Conservation (phyloP, 2,888 invertebrate genomes). For the Drosophila neotestacea region DNA sequence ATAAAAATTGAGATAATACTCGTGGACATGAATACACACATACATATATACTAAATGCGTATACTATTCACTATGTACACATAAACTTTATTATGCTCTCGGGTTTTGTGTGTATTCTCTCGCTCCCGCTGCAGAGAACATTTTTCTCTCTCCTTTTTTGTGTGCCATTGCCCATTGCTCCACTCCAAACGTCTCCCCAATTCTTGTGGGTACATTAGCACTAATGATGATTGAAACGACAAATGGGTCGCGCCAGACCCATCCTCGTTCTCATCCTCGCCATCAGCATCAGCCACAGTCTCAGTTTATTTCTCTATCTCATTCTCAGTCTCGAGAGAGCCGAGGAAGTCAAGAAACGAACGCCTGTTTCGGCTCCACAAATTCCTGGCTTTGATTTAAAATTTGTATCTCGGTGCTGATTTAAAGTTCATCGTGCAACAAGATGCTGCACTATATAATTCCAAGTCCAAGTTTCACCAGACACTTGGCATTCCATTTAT, state of each 20-base stretch:
- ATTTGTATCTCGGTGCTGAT: constrained; percentile 55
- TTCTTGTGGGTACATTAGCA: constrained; percentile 86
- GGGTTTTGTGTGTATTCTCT: constrained; percentile 13
- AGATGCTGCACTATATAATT: constrained; percentile 15
- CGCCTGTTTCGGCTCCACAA: constrained; percentile 27
- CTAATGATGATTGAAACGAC: constrained; percentile 86
- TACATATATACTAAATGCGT: constrained; percentile 9
- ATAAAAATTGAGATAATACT: constrained; percentile 52
- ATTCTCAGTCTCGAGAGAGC: constrained; percentile 12
- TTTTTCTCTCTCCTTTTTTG: constrained; percentile 18
- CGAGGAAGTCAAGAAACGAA: constrained; percentile 6
- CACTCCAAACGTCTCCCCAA: constrained; percentile 74
- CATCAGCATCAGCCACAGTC: constrained; percentile 4
- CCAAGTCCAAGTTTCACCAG: constrained; percentile 8
- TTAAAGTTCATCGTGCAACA: constrained; percentile 35
- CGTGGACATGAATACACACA: constrained; percentile 10
- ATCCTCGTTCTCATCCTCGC: constrained; percentile 31
- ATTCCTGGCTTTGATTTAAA: constrained; percentile 75
- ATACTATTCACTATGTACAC: constrained; percentile 17
- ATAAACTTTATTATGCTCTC: constrained; percentile 16
- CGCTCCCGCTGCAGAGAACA: constrained; percentile 19
- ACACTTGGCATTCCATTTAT: constrained; percentile 39
- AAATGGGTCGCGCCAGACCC: constrained; percentile 72
- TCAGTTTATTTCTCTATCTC: background rate
- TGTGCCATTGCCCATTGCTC: constrained; percentile 8